Conservation (phyloP, 1,140 invertebrate genomes). For the Aricia agestis region DNA sequence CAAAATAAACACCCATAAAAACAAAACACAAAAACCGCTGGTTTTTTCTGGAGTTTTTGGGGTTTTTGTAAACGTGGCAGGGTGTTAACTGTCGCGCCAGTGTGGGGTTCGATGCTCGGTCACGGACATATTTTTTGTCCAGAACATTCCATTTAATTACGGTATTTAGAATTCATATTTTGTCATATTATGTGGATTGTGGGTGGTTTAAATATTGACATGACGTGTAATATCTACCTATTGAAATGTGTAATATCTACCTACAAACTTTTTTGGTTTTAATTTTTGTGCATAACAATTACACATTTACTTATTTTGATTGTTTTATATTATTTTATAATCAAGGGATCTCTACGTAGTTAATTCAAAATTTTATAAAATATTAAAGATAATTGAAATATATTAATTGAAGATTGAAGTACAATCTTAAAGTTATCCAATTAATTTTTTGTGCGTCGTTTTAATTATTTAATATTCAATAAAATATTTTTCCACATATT, state of each 20-base stretch:
- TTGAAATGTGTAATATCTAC: too few relatives aligned
- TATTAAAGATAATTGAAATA: too few relatives aligned
- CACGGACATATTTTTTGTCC: slow-evolving; percentile 30
- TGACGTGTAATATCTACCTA: too few relatives aligned
- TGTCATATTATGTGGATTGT: not conserved
- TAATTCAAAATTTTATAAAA: too few relatives aligned
- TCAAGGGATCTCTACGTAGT: too few relatives aligned
- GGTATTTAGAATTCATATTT: slow-evolving; percentile 5
- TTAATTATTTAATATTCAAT: not conserved
- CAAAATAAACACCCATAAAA: slow-evolving; percentile 66
- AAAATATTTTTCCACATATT: not conserved
- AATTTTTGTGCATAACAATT: too few relatives aligned
- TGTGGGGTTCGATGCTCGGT: slow-evolving; percentile 40
- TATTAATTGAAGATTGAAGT: too few relatives aligned
- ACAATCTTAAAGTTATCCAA: too few relatives aligned
- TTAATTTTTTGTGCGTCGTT: too few relatives aligned
- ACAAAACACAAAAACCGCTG: slow-evolving; percentile 55
- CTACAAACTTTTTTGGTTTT: too few relatives aligned
- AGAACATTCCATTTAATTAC: not conserved
- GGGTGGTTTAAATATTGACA: not conserved
- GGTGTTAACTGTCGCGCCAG: slow-evolving; percentile 45
- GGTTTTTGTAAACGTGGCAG: slow-evolving; percentile 43
- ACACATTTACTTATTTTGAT: too few relatives aligned
- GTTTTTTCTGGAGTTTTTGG: slow-evolving; percentile 16
- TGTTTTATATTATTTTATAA: too few relatives aligned